phyloP scores from a whole-genome alignment of 2,113 vertebrate genomes.

The Indri indri region DNA sequence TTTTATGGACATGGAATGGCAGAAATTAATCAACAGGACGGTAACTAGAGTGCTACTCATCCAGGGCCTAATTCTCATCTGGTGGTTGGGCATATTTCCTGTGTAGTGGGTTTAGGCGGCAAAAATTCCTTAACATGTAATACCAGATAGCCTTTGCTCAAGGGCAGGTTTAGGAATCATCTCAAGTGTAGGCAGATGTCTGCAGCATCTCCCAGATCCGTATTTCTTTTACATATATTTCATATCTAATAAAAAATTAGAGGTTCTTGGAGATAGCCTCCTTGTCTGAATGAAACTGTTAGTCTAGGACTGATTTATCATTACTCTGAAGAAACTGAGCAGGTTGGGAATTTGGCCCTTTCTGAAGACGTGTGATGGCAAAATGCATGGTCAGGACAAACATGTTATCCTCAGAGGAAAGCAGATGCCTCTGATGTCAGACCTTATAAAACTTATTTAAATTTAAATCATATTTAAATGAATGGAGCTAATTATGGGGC shows the following conservation, averaged over 20 bases:
- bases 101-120: neutral
- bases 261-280: neutral
- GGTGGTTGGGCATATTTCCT: neutral
- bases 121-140: neutral
- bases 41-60: constrained; percentile 41
- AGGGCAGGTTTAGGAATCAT: neutral
- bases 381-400: constrained; percentile 41
- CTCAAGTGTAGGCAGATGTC: neutral
- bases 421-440: constrained; percentile 67
- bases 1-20: constrained; percentile 63
- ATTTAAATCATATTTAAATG: constrained; percentile 60
- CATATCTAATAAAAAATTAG: neutral
- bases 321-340: neutral
- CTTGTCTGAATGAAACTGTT: constrained; percentile 20
- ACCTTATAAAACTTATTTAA: constrained; percentile 63
- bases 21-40: constrained; percentile 69
- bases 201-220: neutral
- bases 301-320: neutral
- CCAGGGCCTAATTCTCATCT: constrained; percentile 29
- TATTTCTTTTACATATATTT: constrained; percentile 34
- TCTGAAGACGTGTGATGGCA: neutral
- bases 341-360: constrained; percentile 35
- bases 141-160: neutral
- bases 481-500: constrained; percentile 71
- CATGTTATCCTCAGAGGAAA: constrained; percentile 69